Evolutionary conservation across 2,888 invertebrate species (phyloP), one percentile per base, ranked within the genome.

Genomic region (Silvanus unidentatus): DNA sequence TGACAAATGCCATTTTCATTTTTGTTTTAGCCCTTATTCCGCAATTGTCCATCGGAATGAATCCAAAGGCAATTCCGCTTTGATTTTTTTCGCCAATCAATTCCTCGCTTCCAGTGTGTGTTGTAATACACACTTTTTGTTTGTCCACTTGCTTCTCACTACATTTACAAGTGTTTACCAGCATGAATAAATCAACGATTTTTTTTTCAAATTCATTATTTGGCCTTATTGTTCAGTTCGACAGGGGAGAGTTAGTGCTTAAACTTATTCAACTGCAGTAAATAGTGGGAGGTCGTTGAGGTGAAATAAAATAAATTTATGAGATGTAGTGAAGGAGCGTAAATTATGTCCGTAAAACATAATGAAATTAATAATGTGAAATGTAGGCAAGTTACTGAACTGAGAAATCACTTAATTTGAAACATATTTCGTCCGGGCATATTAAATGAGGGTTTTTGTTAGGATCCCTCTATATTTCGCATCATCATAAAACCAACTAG

Each of bases 341-440:
- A 50, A 57, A 53, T 59, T 55, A 57, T 57, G 55, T 57, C 50
- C 58, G 54, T 58, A 58, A 58, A 58, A 57, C 57, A 58, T 58
- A 58, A 59, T 56, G 59, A 54, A 58, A 59, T 58, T 59, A 57
- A 57, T 59, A 58, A 58, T 59, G 57, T 55, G 52, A 53, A 58
- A 56, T 58, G 55, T 55, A 52, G 48, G 51, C 49, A 46, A 55
- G 53, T 58, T 58, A 58, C 57, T 58, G 58, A 57, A 55, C 58
- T 55, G 57, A 53, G 58, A 55, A 58, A 59, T 57, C 58, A 57
- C 58, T 58, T 58, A 54, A 59, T 58, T 59, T 56, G 51, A 51
- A 56, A 55, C 58, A 58, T 59, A 57, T 58, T 57, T 55, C 49
- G 37, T 37, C n/a, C 37, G 15, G 14, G 10, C 37, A 37, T 16